These are phyloP conservation scores for Platorchestia sp. DNA, from an alignment of 1,140 invertebrate genomes.

Conservation along the genomic window DNA sequence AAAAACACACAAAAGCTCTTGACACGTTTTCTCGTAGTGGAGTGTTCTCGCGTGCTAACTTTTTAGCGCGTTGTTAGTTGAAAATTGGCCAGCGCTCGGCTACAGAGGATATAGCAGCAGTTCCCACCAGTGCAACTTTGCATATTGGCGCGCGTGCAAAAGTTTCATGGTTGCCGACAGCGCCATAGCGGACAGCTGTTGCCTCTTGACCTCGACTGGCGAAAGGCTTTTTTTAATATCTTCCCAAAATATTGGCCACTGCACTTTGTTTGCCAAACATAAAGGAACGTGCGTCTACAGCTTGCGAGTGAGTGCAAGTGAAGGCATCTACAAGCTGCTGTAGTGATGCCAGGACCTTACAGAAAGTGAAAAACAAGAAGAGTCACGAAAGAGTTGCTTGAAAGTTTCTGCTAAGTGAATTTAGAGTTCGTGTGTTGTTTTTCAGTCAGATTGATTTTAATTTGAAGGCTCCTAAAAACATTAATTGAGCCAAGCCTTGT, in stretches of 20 bases:
- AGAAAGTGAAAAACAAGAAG: not conserved
- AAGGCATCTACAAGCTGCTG: not conserved
- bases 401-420: not conserved
- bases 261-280: not conserved
- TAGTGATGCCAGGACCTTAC: not conserved
- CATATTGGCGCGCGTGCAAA: not conserved
- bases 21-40: not conserved
- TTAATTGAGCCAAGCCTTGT: not conserved
- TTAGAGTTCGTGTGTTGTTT: not conserved
- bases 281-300: not conserved
- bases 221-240: not conserved
- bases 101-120: not conserved
- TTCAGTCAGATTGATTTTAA: not conserved
- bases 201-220: slow-evolving; percentile 3
- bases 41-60: not conserved
- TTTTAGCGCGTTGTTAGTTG: not conserved
- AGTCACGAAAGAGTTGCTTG: not conserved
- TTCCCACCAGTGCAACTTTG: not conserved
- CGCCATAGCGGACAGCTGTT: not conserved
- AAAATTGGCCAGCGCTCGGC: not conserved
- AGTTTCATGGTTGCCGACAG: not conserved
- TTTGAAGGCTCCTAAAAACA: not conserved
- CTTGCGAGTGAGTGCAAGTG: not conserved
- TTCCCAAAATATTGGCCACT: not conserved
- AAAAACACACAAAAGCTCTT: not conserved